Evolutionary conservation across 2,797 vertebrate species (phyloP).

Genomic region (Lerista edwardsae): DNA sequence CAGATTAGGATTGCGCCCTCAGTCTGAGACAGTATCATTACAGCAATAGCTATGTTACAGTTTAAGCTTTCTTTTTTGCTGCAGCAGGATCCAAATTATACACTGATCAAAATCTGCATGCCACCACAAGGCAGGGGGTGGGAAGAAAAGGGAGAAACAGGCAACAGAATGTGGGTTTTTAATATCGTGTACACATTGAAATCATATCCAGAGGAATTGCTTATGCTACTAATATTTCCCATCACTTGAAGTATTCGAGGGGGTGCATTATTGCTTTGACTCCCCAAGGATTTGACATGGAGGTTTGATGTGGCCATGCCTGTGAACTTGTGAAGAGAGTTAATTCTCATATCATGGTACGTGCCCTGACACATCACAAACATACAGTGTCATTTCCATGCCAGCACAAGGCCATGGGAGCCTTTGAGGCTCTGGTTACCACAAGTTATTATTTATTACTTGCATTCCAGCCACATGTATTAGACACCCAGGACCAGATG

Average conservation of each 20-base stretch:
- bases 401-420: not conserved
- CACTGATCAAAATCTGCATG: constrained; percentile 49
- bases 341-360: not conserved
- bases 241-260: not conserved
- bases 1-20: too few relatives aligned
- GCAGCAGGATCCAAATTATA: constrained; percentile 39
- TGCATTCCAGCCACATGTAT: not conserved
- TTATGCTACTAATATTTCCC: not conserved
- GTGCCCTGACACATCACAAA: not conserved
- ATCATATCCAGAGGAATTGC: not conserved
- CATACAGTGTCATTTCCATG: not conserved
- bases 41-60: constrained; percentile 47
- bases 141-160: not conserved
- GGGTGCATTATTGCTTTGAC: not conserved
- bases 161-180: constrained; percentile 29
- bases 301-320: not conserved
- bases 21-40: constrained; percentile 48
- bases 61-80: constrained; percentile 46
- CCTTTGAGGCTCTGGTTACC: not conserved
- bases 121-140: constrained; percentile 35
- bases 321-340: not conserved
- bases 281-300: not conserved
- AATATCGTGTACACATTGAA: constrained; percentile 45
- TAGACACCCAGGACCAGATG: not conserved
- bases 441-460: constrained; percentile 4